Evolutionary conservation across 2,888 invertebrate genomes (phyloP), one percentile per base, ranked within the genome.

Genomic region (Pterostichus madidus): DNA sequence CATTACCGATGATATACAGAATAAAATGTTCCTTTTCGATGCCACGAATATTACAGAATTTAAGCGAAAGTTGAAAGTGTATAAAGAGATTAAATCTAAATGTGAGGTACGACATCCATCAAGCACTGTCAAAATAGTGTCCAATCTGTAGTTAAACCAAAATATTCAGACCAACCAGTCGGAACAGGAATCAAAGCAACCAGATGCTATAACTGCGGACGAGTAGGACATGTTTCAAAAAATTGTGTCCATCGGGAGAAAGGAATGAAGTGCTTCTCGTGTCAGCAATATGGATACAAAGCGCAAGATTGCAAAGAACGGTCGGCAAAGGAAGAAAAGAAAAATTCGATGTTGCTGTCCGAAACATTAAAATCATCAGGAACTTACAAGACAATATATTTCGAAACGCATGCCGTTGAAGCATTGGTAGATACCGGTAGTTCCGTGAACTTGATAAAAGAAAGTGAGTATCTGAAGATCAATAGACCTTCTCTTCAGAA

Each of bases 191-290:
- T 0, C 2, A 46, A 59, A 61, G 24, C 13, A 24, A 39, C n/a
- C 7, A 39, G 79, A 61, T 86, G 85, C 80, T 85, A 79, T 71
- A 84, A 83, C 77, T 85, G 83, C 61, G 85, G 83, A 46, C 35
- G 68, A 24, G 59, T 35, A 31, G 84, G 80, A 13, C 84, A 85
- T 61, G 32, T 80, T 53, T 84, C 84, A 52, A 83, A 44, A 46
- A 44, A 78, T 13, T 84, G 84, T 52, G 24, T 68, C 31, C 80
- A 85, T 4, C 87, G 85, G 24, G 68, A 84, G 13, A 87, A 85
- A 56, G 86, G 86, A 17, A 78, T 85, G 7, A 88, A 88, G 84
- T 88, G 88, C 80, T 87, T 87, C 64, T 84, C 68, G 71, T 87
- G 86, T 79, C 83, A 86, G 10, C 83, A 85, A 8, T 87, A 84